Evolutionary conservation across 1,140 invertebrate genomes (phyloP).

Genomic region (Teleogryllus occipitalis): DNA sequence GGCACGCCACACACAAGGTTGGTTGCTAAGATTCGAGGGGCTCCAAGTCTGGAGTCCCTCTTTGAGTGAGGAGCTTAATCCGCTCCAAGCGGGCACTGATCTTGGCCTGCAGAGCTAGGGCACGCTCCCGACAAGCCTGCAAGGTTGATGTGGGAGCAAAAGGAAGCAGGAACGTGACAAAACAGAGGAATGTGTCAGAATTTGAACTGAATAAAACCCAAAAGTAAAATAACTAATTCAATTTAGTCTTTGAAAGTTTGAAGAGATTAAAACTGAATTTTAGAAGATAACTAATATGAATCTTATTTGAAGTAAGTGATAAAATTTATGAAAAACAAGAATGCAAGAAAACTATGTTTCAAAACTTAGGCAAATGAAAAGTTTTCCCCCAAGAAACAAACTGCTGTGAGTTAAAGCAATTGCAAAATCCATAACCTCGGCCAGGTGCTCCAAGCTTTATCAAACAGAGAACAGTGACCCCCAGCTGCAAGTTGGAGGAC

Average conservation of each 20-base stretch:
- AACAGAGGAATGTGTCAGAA: constrained; percentile 38
- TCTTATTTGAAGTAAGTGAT: background rate
- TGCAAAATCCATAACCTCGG: background rate
- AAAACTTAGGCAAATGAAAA: background rate
- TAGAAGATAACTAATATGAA: constrained; percentile 6
- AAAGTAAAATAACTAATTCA: background rate
- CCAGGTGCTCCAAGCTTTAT: too few species aligned
- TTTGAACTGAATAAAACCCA: constrained; percentile 19
- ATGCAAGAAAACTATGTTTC: background rate
- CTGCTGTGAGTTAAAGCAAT: background rate
- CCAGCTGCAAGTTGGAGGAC: constrained; percentile 22
- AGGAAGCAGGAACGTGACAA: constrained; percentile 46
- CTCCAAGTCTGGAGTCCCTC: constrained; percentile 70
- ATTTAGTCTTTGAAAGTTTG: too few species aligned
- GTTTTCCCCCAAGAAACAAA: background rate
- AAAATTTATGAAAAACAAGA: background rate
- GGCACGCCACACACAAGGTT: constrained; percentile 6
- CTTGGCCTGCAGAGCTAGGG: constrained; percentile 79
- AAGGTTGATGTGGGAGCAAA: constrained; percentile 23
- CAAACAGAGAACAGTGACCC: background rate
- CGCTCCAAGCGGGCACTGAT: constrained; percentile 77
- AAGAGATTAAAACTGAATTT: too few species aligned
- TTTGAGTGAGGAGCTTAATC: constrained; percentile 75
- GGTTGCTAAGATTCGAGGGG: constrained; percentile 38
- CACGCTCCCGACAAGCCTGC: constrained; percentile 74